These are phyloP conservation scores for Luffia ferchaultella DNA, from an alignment of 2,888 invertebrate species.

Conservation along the genomic window DNA sequence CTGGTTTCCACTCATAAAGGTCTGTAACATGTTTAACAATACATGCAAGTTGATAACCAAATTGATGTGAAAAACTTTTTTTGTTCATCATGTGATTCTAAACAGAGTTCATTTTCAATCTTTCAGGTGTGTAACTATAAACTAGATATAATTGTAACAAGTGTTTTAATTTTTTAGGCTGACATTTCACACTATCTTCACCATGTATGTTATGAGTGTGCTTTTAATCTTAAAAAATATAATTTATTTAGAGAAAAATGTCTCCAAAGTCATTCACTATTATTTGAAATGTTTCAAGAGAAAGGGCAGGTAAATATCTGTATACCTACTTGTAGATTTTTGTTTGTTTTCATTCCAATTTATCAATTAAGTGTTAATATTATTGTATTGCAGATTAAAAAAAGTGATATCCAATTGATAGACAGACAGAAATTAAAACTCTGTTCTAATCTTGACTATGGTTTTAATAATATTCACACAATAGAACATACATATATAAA, in stretches of 20 bases:
- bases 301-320: not conserved
- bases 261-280: not conserved
- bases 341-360: not conserved
- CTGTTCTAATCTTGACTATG: not conserved
- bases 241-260: not conserved
- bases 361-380: too few relatives aligned
- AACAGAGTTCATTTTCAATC: not conserved
- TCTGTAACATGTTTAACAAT: too few relatives aligned
- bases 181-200: not conserved
- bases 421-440: not conserved
- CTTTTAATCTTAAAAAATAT: not conserved
- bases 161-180: not conserved
- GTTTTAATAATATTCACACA: not conserved
- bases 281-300: not conserved
- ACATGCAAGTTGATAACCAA: too few relatives aligned
- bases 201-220: not conserved
- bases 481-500: not conserved
- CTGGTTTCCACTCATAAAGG: too few relatives aligned
- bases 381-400: not conserved
- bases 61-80: too few relatives aligned
- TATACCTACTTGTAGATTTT: not conserved
- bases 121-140: not conserved
- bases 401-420: not conserved
- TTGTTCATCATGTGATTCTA: too few relatives aligned
- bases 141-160: not conserved